Percentiles rank a stretch among this genome's conserved stretches.
These are phyloP conservation scores for Macroteleia sp. DNA, from an alignment of 2,888 invertebrate genomes.

Conservation along the genomic window DNA sequence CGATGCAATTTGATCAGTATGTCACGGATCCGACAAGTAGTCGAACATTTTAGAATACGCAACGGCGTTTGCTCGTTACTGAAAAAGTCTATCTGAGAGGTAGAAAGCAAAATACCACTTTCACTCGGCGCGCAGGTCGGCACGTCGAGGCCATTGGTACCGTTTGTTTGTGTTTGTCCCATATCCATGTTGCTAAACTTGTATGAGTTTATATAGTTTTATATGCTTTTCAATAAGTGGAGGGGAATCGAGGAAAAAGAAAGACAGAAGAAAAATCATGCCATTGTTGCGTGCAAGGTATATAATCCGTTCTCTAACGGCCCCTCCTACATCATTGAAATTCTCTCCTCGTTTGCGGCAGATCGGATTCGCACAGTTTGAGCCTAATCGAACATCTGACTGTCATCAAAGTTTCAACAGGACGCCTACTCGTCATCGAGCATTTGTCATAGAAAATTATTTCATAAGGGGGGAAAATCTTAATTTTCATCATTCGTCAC, in stretches of 20 bases:
- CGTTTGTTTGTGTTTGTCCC: conserved; percentile 40
- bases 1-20: neutral
- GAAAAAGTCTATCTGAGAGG: conserved; percentile 65
- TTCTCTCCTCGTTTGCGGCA: conserved; percentile 22
- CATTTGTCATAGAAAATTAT: too few relatives aligned
- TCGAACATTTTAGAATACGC: conserved; percentile 53
- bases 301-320: conserved; percentile 56
- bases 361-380: conserved; percentile 2
- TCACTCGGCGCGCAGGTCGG: conserved; percentile 75
- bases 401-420: neutral
- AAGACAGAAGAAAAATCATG: conserved; percentile 58
- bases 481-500: too few relatives aligned
- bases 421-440: too few relatives aligned
- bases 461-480: too few relatives aligned
- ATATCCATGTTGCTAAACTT: conserved; percentile 12
- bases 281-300: conserved; percentile 49
- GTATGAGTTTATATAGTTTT: conserved; percentile 21
- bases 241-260: conserved; percentile 57
- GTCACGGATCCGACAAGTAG: conserved; percentile 1
- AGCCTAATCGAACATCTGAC: neutral
- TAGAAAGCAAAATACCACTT: conserved; percentile 84
- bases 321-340: conserved; percentile 60
- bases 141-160: conserved; percentile 66
- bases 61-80: conserved; percentile 62
- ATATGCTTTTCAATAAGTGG: conserved; percentile 34